Evolutionary conservation across 1,140 invertebrate genomes (phyloP).

Genomic region (Drosophila ercepeae): DNA sequence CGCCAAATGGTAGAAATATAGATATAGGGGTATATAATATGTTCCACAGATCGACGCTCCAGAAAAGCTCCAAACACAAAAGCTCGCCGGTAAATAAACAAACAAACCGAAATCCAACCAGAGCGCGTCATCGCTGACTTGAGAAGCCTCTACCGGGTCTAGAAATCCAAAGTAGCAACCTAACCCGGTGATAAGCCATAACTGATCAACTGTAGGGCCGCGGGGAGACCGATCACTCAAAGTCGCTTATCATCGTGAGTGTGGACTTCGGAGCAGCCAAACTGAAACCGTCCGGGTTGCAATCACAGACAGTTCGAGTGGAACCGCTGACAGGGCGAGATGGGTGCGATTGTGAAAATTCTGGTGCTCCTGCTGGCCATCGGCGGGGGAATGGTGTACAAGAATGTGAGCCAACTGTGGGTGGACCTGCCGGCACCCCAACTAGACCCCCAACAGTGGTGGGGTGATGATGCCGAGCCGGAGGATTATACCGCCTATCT

Average conservation of each 20-base stretch:
- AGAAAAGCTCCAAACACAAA: constrained; percentile 21
- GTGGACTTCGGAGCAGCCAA: neutral
- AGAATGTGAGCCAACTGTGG: constrained; percentile 40
- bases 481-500: constrained; percentile 70
- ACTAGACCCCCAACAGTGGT: constrained; percentile 67
- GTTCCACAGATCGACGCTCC: constrained; percentile 1
- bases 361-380: constrained; percentile 66
- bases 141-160: constrained; percentile 10
- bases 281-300: neutral
- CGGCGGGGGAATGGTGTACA: constrained; percentile 60
- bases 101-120: neutral
- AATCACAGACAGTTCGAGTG: constrained; percentile 30
- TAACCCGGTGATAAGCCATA: constrained; percentile 22
- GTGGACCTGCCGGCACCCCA: constrained; percentile 52
- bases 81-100: constrained; percentile 43
- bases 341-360: constrained; percentile 26
- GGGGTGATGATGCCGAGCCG: constrained; percentile 72
- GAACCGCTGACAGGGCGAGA: constrained; percentile 21
- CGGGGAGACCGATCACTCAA: constrained; percentile 19
- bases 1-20: neutral
- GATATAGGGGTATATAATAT: neutral
- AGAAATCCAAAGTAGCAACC: neutral
- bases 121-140: constrained; percentile 1
- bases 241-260: constrained; percentile 43
- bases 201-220: constrained; percentile 20